Evolutionary conservation across 2,797 vertebrate species (phyloP).

Genomic region (Mormyrops attenuatus): DNA sequence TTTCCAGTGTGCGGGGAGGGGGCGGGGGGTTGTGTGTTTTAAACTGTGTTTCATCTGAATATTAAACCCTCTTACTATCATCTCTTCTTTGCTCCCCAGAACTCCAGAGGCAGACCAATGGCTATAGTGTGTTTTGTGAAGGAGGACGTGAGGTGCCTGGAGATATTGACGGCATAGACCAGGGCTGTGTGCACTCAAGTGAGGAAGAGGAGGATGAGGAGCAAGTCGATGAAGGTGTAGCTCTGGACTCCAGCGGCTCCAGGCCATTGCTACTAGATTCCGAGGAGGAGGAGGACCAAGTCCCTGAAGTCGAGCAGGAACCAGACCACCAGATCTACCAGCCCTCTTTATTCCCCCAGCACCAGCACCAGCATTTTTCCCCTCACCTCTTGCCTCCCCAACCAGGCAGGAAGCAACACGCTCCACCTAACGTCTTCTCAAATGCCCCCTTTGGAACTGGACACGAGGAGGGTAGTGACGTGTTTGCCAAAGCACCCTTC

Average conservation of each 20-base stretch:
- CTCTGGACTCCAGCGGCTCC: slow-evolving; percentile 81
- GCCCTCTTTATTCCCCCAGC: slow-evolving; percentile 14
- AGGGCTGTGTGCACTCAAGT: slow-evolving; percentile 82
- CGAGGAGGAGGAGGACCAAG: slow-evolving; percentile 78
- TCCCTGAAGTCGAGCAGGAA: slow-evolving; percentile 16
- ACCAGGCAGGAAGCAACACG: slow-evolving; percentile 8
- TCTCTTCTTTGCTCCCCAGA: slow-evolving; percentile 43
- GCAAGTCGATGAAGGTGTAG: slow-evolving; percentile 64
- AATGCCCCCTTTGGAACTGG: slow-evolving; percentile 74
- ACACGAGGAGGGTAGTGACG: slow-evolving; percentile 62
- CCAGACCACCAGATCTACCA: background rate
- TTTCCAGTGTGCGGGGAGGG: background rate
- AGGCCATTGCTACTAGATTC: slow-evolving; percentile 86
- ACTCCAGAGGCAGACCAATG: slow-evolving; percentile 49
- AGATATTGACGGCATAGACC: slow-evolving; percentile 27
- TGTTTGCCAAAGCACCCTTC: slow-evolving; percentile 91
- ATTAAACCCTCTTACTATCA: background rate
- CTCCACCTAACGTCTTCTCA: slow-evolving; percentile 70
- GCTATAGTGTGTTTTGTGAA: slow-evolving; percentile 52
- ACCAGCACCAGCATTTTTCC: slow-evolving; percentile 10
- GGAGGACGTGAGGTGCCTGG: slow-evolving; percentile 38
- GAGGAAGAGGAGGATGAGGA: slow-evolving; percentile 72
- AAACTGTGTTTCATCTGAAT: background rate
- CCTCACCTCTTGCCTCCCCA: slow-evolving; percentile 27
- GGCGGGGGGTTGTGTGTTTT: slow-evolving; percentile 7